Base-by-base conservation (phyloP, 2,888 invertebrate species). In the Pelosia muscerda region DNA sequence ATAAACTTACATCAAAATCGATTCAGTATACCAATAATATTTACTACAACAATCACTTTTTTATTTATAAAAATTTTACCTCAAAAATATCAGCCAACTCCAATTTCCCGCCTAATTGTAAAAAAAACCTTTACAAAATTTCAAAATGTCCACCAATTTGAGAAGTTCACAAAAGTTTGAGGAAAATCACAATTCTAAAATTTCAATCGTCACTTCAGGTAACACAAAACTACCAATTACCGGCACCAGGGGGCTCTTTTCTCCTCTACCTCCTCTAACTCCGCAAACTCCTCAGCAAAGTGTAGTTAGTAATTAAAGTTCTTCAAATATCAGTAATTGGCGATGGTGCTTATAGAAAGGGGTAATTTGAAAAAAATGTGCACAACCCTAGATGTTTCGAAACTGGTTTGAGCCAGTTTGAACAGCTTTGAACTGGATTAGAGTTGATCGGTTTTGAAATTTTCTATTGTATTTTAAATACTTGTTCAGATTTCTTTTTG, bases 181-280 rank as follows among this genome's bases (percentile, higher is more conserved):
- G 15, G n/a, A 62, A 34, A 68, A 49, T 70, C 63, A 64, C 69
- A 71, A 76, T 66, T 68, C 79, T 72, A 69, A 74, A 69, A 81
- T 81, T 73, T 69, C 66, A 72, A 69, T 71, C 72, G 23, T 60
- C 23, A 25, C 75, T 68, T 53, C 64, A 42, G 69, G 81, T 77
- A 80, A 81, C 34, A 69, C 64, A 69, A 81, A 81, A 75, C 80
- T 76, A 79, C 80, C 71, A 81, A 81, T 81, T 81, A 76, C 68
- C 56, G 62, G 28, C 69, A 15, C 19, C 53, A 69, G 65, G 63
- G 54, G 25, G 54, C 63, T 59, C 49, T 60, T 19, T 72, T 71
- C 56, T 75, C 49, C n/a, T 49, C 8, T 5, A 75, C 79, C 81
- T 72, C 73, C 69, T 74, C 71, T 71, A 81, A 73, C 60, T 63